Conservation (phyloP, 2,113 vertebrate species). For the Thinocorus orbignyianus region DNA sequence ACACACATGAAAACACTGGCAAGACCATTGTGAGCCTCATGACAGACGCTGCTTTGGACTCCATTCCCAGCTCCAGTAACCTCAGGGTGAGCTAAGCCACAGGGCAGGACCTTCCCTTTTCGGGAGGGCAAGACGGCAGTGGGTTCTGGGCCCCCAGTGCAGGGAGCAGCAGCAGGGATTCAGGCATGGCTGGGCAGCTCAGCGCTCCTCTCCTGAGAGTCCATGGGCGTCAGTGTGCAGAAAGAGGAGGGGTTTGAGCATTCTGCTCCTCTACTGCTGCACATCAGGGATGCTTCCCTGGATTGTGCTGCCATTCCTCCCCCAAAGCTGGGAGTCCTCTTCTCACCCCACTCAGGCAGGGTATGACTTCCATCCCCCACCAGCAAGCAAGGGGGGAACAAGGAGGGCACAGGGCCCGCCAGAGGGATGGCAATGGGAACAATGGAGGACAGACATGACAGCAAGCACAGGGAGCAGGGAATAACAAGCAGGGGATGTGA, state of each 20-base stretch:
- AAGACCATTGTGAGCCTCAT: neutral
- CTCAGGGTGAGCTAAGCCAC: neutral
- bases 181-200: neutral
- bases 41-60: fast-evolving
- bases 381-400: neutral
- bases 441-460: neutral
- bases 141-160: fast-evolving
- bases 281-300: neutral
- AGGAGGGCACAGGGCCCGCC: neutral
- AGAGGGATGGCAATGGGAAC: neutral
- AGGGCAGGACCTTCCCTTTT: neutral
- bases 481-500: neutral
- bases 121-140: neutral
- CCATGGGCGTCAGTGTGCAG: neutral
- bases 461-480: neutral
- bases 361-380: neutral
- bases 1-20: fast-evolving
- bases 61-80: neutral
- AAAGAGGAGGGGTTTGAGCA: neutral
- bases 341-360: neutral
- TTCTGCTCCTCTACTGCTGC: neutral
- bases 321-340: neutral
- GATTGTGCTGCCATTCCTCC: neutral
- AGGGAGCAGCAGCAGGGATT: neutral
- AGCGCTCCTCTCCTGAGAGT: neutral